phyloP scores from a whole-genome alignment of 1,140 invertebrate genomes.

The Panulirus ornatus region DNA sequence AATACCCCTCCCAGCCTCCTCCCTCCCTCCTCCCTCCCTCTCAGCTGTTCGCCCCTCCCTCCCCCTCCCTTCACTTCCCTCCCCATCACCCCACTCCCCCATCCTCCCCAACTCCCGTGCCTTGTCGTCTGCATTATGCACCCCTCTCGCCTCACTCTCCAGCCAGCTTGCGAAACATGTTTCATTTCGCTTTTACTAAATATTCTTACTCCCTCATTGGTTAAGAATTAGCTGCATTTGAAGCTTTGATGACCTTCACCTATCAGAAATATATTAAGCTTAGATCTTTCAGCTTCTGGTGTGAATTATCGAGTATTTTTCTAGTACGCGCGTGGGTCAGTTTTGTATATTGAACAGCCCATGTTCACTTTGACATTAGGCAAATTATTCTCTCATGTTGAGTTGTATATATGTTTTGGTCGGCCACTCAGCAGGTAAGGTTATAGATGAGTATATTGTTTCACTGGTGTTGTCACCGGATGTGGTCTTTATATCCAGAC shows the following conservation, averaged over 20 bases:
- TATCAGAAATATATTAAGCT: not conserved
- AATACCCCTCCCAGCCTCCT: not conserved
- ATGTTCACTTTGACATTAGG: not conserved
- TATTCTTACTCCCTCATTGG: conserved; percentile 49
- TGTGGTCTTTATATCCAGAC: no score
- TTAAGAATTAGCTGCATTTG: conserved; percentile 36
- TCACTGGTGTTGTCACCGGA: no score
- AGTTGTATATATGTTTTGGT: no score
- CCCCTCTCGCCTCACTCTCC: conserved; percentile 22
- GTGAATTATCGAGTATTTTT: not conserved
- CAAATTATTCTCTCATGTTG: no score
- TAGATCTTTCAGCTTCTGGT: not conserved
- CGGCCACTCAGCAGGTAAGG: no score
- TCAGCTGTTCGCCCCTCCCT: not conserved
- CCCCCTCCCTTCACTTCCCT: not conserved
- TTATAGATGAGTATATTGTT: no score
- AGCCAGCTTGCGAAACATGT: conserved; percentile 34
- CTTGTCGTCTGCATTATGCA: conserved; percentile 38
- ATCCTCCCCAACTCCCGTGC: conserved; percentile 8
- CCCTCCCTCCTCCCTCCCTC: no score
- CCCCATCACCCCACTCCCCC: not conserved
- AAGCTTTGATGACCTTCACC: not conserved
- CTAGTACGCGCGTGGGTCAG: not conserved
- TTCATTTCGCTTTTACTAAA: conserved; percentile 59
- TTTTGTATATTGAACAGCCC: not conserved